Evolutionary conservation across 2,113 vertebrate genomes (phyloP).

Genomic region (Pyxicephalus adspersus): DNA sequence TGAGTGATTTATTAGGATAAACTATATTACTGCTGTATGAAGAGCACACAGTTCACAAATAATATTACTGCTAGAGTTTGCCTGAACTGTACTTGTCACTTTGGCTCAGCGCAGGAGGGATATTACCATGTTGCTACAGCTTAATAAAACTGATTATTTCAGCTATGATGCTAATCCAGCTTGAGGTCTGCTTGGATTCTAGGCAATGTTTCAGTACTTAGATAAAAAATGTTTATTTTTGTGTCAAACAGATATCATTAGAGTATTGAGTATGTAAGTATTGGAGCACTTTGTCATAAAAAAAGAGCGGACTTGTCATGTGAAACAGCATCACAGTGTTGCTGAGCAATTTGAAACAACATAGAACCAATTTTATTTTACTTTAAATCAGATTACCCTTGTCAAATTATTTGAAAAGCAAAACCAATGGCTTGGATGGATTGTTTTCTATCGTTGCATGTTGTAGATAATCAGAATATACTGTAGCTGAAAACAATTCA

Average conservation of each 20-base stretch:
- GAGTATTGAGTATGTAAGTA: not conserved
- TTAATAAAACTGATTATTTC: conserved; percentile 43
- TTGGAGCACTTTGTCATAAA: not conserved
- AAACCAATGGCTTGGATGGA: no score
- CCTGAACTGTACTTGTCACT: conserved; percentile 38
- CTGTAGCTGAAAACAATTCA: no score
- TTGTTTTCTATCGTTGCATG: no score
- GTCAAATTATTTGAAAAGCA: no score
- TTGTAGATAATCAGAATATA: no score
- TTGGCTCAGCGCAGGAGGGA: conserved; percentile 22
- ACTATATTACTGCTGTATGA: conserved; percentile 1
- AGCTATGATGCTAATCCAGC: conserved; percentile 28
- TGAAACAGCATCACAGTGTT: no score
- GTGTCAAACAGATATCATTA: not conserved
- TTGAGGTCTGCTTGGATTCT: conserved; percentile 3
- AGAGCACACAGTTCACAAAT: conserved; percentile 11
- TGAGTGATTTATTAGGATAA: not conserved
- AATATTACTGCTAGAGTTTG: conserved; percentile 17
- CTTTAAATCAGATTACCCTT: no score
- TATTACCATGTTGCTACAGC: conserved; percentile 42
- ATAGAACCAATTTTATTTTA: no score
- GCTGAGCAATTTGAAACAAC: no score
- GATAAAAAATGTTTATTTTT: not conserved
- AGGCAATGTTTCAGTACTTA: conserved; percentile 14
- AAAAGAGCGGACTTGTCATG: no score